Evolutionary conservation across 2,113 vertebrate genomes (phyloP).

Genomic region (Acanthochromis polyacanthus): DNA sequence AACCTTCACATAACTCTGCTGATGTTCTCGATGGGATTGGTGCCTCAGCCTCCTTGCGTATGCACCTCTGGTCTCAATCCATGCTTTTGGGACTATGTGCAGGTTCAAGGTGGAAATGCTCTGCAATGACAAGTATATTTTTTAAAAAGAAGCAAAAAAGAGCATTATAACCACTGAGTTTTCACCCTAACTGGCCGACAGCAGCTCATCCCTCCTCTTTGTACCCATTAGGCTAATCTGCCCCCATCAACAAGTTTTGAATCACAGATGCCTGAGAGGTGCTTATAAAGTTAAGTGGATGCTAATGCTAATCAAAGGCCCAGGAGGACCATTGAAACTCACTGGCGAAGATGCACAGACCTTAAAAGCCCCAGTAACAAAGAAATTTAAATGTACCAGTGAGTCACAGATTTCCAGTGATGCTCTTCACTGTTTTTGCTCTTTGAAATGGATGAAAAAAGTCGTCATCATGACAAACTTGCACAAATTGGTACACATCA

Average conservation of each 20-base stretch:
- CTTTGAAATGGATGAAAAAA: constrained; percentile 47
- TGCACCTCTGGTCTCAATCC: too few relatives aligned
- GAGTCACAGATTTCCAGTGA: constrained; percentile 31
- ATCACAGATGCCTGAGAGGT: constrained; percentile 54
- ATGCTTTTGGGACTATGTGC: too few relatives aligned
- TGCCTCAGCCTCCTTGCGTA: too few relatives aligned
- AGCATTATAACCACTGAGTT: constrained; percentile 9
- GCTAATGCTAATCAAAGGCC: constrained; percentile 70
- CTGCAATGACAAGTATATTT: too few relatives aligned
- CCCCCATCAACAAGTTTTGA: constrained; percentile 61
- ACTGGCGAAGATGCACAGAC: constrained; percentile 44
- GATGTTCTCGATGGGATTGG: too few relatives aligned
- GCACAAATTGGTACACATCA: constrained; percentile 12
- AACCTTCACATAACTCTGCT: too few relatives aligned
- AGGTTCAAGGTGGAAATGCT: too few relatives aligned
- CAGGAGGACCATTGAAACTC: constrained; percentile 53
- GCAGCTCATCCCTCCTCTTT: constrained; percentile 41
- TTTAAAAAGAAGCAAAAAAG: neutral
- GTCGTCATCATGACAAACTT: constrained; percentile 23
- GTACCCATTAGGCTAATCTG: constrained; percentile 64
- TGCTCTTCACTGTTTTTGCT: constrained; percentile 12
- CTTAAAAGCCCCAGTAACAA: constrained; percentile 41
- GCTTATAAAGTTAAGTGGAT: constrained; percentile 69
- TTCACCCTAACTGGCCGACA: constrained; percentile 19
- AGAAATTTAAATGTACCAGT: constrained; percentile 15